Evolutionary conservation across 2,888 invertebrate species (phyloP), one percentile per base, ranked within the genome.

Genomic region (Agriopis aurantiaria): DNA sequence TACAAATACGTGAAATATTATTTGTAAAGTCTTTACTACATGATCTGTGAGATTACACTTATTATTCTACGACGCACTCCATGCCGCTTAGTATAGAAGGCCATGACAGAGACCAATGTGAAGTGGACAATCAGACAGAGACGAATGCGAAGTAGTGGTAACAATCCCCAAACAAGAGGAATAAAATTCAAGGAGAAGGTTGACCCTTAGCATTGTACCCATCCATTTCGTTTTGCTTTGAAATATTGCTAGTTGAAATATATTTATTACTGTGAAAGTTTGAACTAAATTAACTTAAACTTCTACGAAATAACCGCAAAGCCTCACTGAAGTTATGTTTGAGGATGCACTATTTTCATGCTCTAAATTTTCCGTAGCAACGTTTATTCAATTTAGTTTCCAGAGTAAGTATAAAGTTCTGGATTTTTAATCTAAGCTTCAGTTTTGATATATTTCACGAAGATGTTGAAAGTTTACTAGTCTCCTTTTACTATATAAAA

Each of bases 381-480:
- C 49, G 46, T 62, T 62, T 58, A 62, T 69, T 17, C 51, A 69
- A 69, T 69, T 68, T 68, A 63, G 52, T 52, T 58, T 45, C 52
- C 14, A 53, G 14, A 55, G 48, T 67, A 56, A 56, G 41, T 51
- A 23, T 45, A 56, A 66, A 64, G 55, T 56, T 68, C 45, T 57
- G 49, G 8, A 57, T 65, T 71, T 74, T 71, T 74, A 67, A 74
- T 72, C 69, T 68, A 17, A 60, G 60, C 60, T 68, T 69, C 57
- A 49, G 56, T 66, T 68, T 71, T 55, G 57, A 66, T 55, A 69
- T 63, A 66, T 58, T 33, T 33, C 56, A 49, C 14, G 53, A 17
- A 58, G 46, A 68, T 63, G 63, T 55, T 67, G 49, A 59, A 68
- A 65, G 64, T 61, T 71, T 62, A 61, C 14, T 58, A 56, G 7